Base-by-base conservation (phyloP, 2,888 invertebrate genomes). In the Elgonia sp. region DNA sequence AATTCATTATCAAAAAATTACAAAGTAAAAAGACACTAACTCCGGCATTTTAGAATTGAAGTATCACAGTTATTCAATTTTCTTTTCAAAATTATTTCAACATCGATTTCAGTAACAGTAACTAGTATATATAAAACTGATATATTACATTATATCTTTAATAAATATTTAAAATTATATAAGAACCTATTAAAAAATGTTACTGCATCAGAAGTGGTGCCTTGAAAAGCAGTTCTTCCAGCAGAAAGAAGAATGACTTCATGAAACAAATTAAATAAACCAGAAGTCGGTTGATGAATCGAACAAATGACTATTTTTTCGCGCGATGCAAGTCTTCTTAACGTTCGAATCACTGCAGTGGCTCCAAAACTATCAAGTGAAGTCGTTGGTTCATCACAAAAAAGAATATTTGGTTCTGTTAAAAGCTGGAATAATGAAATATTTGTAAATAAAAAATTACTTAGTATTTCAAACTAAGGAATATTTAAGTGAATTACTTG, bases 331-430 rank as follows among this genome's bases (percentile, higher is more conserved):
- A 97, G 95, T 90, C 96, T 95, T 57, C 96, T 95, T 42, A 98
- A 95, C 0, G 97, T 96, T 88, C 96, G 96, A 12, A 98, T 96
- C 0, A 99, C 97, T 18, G 96, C 96, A 89, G 96, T 96, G 0
- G 99, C 98, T 93, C 97, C 98, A 94, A 96, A 98, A 91, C 98
- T 98, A 94, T 99, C 99, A 76, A 99, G 94, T 0, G 99, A 98
- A 0, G 98, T 98, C 0, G 98, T 99, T 0, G 98, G 98, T 93
- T 99, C 99, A 93, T 99, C 99, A 94, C 98, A 98, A 95, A 99
- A 98, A 75, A 99, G 95, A 81, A 99, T 96, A 4, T 97, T 96
- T 0, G 99, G 99, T 93, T 99, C 98, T 76, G 97, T 98, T 77
- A 99, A 95, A 12, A 98, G 70, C 88, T 86, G 18, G 29, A 57